Evolutionary conservation across 2,888 invertebrate species (phyloP), one percentile per base, ranked within the genome.

Genomic region (Trichogramma evanescens): DNA sequence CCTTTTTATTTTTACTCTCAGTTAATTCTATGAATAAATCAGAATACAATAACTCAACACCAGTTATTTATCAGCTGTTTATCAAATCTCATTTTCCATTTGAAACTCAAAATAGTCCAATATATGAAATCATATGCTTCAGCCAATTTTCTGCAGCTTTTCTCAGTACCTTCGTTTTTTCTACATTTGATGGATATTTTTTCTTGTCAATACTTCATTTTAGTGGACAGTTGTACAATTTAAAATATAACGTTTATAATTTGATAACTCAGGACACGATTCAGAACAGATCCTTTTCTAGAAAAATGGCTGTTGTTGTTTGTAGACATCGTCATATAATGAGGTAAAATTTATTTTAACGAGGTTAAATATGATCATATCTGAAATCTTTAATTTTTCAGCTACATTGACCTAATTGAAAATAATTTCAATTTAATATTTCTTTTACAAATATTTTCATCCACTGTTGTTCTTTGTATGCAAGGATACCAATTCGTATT

Each of bases 191-290:
- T 41, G 63, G 68, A 3, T 68, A 68, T 8, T 53, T 72, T 2
- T 66, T 66, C 1, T 64, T 69, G 7, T 58, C 71, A 4, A 65
- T 71, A 4, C 51, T 72, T 38, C 73, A 73, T 54, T 53, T 71
- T 6, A 73, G 71, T 45, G 71, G 68, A 2, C 74, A 72, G 59
- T 44, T 72, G 2, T 56, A 58, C 4, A 61, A 54, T 53, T 13
- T 61, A 10, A 51, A n/a, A 10, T 26, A 26, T 26, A 26, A 26
- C 26, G 26, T 26, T 26, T 26, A 26, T 26, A 26, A 26, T 26
- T 26, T 26, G 26, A 26, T 26, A 26, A 26, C 26, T 3, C 26
- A 26, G 26, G 3, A 26, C 26, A 2, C 26, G 26, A 26, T 26
- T 26, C 26, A 26, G 26, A 26, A 26, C 26, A 26, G 3, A 26